Percentiles rank a stretch among this genome's conserved stretches.
These are phyloP conservation scores for Cygnus atratus DNA, from an alignment of 2,113 vertebrate species.

Conservation along the genomic window DNA sequence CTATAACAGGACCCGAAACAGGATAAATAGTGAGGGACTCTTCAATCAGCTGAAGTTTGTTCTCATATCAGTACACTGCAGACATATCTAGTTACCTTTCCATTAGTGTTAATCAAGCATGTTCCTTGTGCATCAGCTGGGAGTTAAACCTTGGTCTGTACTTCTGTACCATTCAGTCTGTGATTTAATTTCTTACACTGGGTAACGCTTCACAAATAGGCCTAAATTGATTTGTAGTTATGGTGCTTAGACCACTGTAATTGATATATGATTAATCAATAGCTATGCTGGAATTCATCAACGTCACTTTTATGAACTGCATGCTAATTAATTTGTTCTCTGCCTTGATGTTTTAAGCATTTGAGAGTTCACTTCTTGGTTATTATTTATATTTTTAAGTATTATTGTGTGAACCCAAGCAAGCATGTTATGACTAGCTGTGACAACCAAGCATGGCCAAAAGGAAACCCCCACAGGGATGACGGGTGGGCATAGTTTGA, in stretches of 20 bases:
- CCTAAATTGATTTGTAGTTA: constrained; percentile 12
- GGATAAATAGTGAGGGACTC: constrained; percentile 3
- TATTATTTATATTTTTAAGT: neutral
- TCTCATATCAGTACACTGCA: constrained; percentile 47
- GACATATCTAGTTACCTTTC: constrained; percentile 37
- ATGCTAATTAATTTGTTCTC: constrained; percentile 41
- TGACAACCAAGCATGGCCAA: neutral
- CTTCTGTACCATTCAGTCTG: neutral
- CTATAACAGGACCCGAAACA: neutral
- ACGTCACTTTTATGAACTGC: constrained; percentile 46
- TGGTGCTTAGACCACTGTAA: neutral
- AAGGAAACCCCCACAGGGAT: neutral
- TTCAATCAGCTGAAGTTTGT: constrained; percentile 41
- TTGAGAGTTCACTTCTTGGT: neutral
- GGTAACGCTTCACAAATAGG: neutral
- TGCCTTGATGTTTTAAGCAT: neutral
- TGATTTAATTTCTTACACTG: constrained; percentile 39
- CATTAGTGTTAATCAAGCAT: constrained; percentile 37
- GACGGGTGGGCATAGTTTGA: neutral
- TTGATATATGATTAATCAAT: constrained; percentile 57
- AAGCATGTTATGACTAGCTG: rapidly evolving
- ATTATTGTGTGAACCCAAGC: neutral
- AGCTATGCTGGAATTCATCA: constrained; percentile 15
- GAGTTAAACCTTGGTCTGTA: constrained; percentile 28
- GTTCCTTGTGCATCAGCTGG: neutral